Percentiles rank a stretch among this genome's conserved stretches.
phyloP scores from a whole-genome alignment of 2,888 invertebrate species.

The Sipha maydis region DNA sequence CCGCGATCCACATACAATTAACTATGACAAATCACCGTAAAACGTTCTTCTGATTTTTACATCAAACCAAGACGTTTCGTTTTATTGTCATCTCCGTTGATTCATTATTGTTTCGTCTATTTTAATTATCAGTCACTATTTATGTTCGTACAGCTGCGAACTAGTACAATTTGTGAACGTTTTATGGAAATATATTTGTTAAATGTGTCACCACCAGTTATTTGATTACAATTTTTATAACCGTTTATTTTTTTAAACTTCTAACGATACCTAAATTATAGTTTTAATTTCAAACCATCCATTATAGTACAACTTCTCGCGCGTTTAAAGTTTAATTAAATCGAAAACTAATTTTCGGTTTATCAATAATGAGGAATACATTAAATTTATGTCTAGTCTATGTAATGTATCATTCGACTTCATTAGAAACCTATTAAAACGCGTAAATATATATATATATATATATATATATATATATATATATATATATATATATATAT shows the following conservation, averaged over 20 bases:
- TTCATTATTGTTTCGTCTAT: background rate
- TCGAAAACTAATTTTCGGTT: constrained; percentile 12
- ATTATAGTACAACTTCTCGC: background rate
- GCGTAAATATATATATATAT: too few relatives aligned
- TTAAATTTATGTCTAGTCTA: background rate
- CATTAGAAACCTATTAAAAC: background rate
- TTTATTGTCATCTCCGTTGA: background rate
- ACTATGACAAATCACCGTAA: background rate
- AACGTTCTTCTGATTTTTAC: background rate
- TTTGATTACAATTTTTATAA: background rate
- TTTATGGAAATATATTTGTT: background rate
- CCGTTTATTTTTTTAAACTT: background rate
- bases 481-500: too few relatives aligned
- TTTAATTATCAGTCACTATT: background rate
- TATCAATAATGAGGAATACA: background rate
- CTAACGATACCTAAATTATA: background rate
- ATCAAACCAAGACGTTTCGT: background rate
- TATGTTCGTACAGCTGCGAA: background rate
- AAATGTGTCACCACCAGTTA: background rate
- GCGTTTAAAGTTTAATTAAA: background rate
- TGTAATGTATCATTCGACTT: background rate
- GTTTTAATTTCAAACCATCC: background rate
- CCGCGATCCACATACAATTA: background rate
- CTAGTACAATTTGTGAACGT: background rate
- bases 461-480: too few relatives aligned